Evolutionary conservation across 2,797 vertebrate genomes (phyloP), one percentile per base, ranked within the genome.

Genomic region (Picus viridis): DNA sequence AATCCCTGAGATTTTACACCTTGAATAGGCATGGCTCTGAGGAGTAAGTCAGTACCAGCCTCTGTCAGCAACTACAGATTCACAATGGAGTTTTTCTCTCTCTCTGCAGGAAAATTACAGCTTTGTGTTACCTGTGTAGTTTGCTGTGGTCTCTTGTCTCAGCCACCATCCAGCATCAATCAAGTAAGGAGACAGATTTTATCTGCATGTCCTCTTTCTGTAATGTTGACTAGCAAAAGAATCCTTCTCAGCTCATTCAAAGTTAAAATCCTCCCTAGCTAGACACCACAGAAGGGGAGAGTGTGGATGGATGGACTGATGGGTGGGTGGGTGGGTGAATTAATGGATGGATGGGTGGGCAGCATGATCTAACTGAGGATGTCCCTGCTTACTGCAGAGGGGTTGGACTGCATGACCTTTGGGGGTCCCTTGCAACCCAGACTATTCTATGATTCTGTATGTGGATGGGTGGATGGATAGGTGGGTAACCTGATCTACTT

Each of bases 181-280:
- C 97, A 97, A 97, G 98, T 98, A 98, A 98, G 98, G 86, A 81
- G 62, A 47, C 53, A 87, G 78, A 90, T 15, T 79, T 92, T 92
- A 51, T 69, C 45, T 56, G 34, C 19, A 18, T 71, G 93, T 93
- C 45, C 45, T 67, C 47, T 77, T 68, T 82, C 68, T 54, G 68
- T 63, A 64, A 90, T 83, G 85, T 91, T 90, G 39, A 63, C 34
- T 80, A 54, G 74, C 47, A 73, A 61, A 81, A 58, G 14, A 63
- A 54, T 88, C 86, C 45, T 73, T 74, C 24, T 47, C n/a, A 77
- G 39, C 65, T 89, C 89, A 53, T 57, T 65, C 29, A 65, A 71
- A 89, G 72, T 29, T 41, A 71, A 86, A 89, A 61, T 70, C 22
- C 57, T 90, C 16, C 72, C 13, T 72, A 69, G 29, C 22, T 63